phyloP scores from a whole-genome alignment of 2,113 vertebrate species.

The Nycticebus coucang region DNA sequence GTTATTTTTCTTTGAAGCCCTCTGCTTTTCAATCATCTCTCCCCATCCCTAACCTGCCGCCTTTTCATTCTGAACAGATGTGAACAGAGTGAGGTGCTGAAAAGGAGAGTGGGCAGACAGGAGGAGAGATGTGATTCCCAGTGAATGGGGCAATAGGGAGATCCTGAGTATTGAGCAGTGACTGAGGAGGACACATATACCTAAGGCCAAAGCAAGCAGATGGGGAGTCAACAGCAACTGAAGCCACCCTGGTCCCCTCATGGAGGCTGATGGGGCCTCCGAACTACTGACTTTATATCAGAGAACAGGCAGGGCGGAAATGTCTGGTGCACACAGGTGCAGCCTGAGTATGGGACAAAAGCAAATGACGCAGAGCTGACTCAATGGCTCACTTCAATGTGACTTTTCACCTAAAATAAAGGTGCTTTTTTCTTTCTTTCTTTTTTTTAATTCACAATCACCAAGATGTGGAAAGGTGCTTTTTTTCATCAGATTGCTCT shows the following conservation, averaged over 20 bases:
- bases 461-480: too few species aligned
- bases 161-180: neutral
- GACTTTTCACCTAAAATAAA: neutral
- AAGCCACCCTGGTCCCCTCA: too few species aligned
- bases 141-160: neutral
- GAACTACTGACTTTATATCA: neutral
- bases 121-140: neutral
- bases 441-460: too few species aligned
- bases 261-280: rapidly evolving
- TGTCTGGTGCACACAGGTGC: neutral
- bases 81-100: neutral
- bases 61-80: neutral
- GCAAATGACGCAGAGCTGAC: neutral
- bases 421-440: neutral
- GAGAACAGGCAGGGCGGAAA: neutral
- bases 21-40: constrained; percentile 10
- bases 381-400: neutral
- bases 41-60: neutral
- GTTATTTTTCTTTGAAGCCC: neutral
- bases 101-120: neutral
- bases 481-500: neutral
- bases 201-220: neutral
- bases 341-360: neutral
- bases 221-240: neutral
- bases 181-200: neutral